Conservation (phyloP, 2,797 vertebrate species). For the Acanthurus leucopareius region DNA sequence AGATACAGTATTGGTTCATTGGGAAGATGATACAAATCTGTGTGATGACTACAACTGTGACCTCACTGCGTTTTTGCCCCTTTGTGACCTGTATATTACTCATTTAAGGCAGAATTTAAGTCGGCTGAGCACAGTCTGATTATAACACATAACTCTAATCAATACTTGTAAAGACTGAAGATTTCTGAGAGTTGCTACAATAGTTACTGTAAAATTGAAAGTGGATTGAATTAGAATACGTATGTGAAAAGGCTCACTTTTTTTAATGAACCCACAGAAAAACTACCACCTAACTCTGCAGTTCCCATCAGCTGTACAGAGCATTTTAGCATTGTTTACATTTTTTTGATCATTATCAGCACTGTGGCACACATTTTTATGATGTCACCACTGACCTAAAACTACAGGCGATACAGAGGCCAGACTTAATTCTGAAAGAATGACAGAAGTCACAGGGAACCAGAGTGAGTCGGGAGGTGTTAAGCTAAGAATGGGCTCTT, state of each 20-base stretch:
- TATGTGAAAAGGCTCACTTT: not conserved
- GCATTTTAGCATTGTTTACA: not conserved
- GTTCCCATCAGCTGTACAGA: not conserved
- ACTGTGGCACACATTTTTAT: too few relatives aligned
- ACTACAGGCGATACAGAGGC: too few relatives aligned
- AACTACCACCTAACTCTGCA: not conserved
- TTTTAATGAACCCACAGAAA: not conserved
- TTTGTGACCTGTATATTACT: not conserved
- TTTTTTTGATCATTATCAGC: too few relatives aligned
- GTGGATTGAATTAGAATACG: not conserved
- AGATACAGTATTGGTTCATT: constrained; percentile 42
- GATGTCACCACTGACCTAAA: too few relatives aligned
- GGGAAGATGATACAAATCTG: constrained; percentile 24
- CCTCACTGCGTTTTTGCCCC: not conserved
- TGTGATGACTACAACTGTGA: constrained; percentile 29
- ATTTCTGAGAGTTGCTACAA: not conserved
- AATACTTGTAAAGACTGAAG: not conserved
- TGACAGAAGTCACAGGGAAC: too few relatives aligned
- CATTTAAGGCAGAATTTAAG: not conserved
- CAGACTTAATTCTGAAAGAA: too few relatives aligned
- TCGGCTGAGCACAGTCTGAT: not conserved
- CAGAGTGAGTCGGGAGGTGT: too few relatives aligned
- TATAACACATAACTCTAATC: not conserved
- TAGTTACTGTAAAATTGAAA: not conserved
- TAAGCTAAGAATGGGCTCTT: too few relatives aligned